phyloP scores from a whole-genome alignment of 2,888 invertebrate genomes.

The Hypselothyrea guttata region DNA sequence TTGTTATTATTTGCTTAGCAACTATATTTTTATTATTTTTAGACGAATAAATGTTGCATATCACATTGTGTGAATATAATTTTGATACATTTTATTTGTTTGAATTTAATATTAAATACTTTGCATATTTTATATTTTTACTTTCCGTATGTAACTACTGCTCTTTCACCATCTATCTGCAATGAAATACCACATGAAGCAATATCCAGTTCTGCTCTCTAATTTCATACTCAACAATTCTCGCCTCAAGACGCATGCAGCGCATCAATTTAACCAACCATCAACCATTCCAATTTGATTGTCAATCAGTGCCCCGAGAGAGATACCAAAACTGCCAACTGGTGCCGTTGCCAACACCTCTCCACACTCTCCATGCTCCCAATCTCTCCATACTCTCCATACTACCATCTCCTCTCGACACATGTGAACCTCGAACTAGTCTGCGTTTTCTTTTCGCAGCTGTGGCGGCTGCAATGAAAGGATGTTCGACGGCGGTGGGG shows the following conservation, averaged over 20 bases:
- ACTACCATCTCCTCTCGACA: conserved; percentile 9
- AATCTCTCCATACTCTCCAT: conserved; percentile 2
- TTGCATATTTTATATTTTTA: no score
- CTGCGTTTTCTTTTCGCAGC: conserved; percentile 46
- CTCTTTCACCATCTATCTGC: not conserved
- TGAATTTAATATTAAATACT: no score
- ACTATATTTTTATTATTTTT: no score
- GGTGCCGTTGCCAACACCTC: conserved; percentile 20
- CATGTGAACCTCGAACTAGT: conserved; percentile 47
- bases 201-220: not conserved
- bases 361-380: not conserved
- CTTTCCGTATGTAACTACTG: not conserved
- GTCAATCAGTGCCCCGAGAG: conserved; percentile 49
- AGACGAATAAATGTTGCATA: no score
- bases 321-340: conserved; percentile 19
- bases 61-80: no score
- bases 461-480: conserved; percentile 30
- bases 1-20: no score
- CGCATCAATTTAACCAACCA: conserved; percentile 18
- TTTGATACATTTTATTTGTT: no score
- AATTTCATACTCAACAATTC: conserved; percentile 3
- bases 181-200: not conserved
- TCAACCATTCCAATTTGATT: conserved; percentile 42
- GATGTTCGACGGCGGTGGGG: not conserved
- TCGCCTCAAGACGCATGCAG: not conserved